Evolutionary conservation across 2,888 invertebrate genomes (phyloP), one percentile per base, ranked within the genome.

Genomic region (Dryobotodes eremita): DNA sequence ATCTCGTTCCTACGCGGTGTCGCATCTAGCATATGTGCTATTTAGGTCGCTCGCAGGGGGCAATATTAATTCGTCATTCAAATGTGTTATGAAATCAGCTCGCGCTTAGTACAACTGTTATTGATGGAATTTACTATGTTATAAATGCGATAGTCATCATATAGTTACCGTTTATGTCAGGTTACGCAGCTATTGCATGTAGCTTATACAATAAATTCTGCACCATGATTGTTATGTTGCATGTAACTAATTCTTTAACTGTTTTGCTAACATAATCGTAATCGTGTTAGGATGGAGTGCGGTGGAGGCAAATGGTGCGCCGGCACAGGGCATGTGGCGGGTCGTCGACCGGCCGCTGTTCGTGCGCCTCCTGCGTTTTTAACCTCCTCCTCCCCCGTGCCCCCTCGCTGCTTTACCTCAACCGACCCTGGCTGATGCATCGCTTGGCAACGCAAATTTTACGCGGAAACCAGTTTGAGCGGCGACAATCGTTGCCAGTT

Each of bases 311-410:
- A 95, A 94, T 95, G 96, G 93, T 96, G 95, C 94, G 94, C 94
- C 91, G 91, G 94, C 94, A 94, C 96, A 95, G 95, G 96, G 96
- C 95, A 94, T 93, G 94, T 93, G 94, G 93, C 94, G 94, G 96
- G 96, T 96, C 96, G 96, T 95, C 96, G 96, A 96, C 96, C 96
- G 95, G 92, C 94, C 89, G 95, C 92, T 93, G 95, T 92, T 95
- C 95, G 93, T 94, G 95, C 94, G 95, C 95, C 95, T 96, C 94
- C 95, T 96, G 95, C 95, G 95, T 94, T 95, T 95, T 92, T 93
- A 94, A 94, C 94, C 92, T 89, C 92, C 92, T 89, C 90, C 88
- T 87, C 89, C 88, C 90, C 93, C 93, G 93, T 92, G 92, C 92
- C 92, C 91, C 92, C 91, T 86, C 90, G 89, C 91, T 92, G 92